Base-by-base conservation (phyloP, 1,140 invertebrate species). In the Acromyrmex charruanus region DNA sequence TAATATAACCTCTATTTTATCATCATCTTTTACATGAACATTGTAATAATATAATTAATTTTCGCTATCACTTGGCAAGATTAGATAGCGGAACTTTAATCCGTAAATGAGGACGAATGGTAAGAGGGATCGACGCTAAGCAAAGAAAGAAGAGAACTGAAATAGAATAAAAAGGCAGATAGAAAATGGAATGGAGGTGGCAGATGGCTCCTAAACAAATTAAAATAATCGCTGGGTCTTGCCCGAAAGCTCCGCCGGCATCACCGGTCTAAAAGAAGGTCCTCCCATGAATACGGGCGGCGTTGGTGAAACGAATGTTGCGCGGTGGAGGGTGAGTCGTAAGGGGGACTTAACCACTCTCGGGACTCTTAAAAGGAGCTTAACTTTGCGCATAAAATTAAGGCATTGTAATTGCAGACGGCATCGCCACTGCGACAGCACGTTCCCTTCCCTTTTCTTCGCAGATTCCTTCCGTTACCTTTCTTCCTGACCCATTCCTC, bases 311-410 rank as follows among this genome's bases (percentile, higher is more conserved):
- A 91, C 80, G 88, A 91, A 89, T 85, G 85, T 77, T 66, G 53
- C 51, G 65, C 51, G 18, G 25, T 28, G 21, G 9, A 6, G 55
- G 61, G 12, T 39, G 69, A 58, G 59, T 65, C 71, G 81, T 77
- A 66, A 75, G 81, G 72, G 81, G 85, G 88, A 86, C 90, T 89
- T 92, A 91, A 93, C 91, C 89, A 89, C 91, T 91, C 87, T 71
- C 77, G 88, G 90, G 91, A 94, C 93, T 95, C 93, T 94, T 94
- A 94, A 95, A 93, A 93, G 92, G 89, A 94, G 92, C 93, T 94
- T 94, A 95, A 95, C 94, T 95, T 95, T 74, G 89, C 90, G 94
- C 95, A 95, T 95, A 95, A 95, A 95, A 95, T 95, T 95, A 95
- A 94, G 91, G 93, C 92, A 94, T 94, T 92, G 93, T 91, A 93